A percentile compares a stretch with the other conserved stretches of the same genome.
phyloP scores from a whole-genome alignment of 1,140 invertebrate genomes.

The Musca domestica region DNA sequence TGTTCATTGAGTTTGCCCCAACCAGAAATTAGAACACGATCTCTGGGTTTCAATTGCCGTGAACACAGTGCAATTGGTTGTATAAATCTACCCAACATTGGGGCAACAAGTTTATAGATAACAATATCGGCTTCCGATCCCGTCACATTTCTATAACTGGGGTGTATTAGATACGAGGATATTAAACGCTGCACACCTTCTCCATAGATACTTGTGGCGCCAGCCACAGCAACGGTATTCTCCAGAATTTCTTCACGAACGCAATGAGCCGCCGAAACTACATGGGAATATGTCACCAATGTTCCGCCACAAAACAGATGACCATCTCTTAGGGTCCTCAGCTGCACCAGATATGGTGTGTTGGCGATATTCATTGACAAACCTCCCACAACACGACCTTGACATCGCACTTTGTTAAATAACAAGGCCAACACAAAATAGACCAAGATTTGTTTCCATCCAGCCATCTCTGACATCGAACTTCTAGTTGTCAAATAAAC shows the following conservation, averaged over 20 bases:
- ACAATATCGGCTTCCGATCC: conserved; percentile 61
- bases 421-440: no score
- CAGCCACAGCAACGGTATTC: conserved; percentile 35
- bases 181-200: conserved; percentile 52
- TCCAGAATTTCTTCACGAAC: conserved; percentile 25
- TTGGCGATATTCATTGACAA: no score
- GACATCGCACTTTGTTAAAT: no score
- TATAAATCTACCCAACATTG: conserved; percentile 47
- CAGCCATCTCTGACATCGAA: no score
- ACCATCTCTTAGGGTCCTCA: no score
- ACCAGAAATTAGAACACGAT: conserved; percentile 52
- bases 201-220: conserved; percentile 37
- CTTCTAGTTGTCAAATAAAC: no score
- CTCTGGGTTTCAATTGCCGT: no score
- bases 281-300: no score
- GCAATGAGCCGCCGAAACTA: conserved; percentile 44
- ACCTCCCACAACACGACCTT: no score
- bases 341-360: no score
- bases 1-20: conserved; percentile 57
- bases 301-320: no score
- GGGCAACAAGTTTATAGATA: conserved; percentile 43
- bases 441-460: no score
- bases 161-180: conserved; percentile 53
- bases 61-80: neutral
- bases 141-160: conserved; percentile 51